Percentiles rank a stretch among this genome's conserved stretches.
phyloP scores from a whole-genome alignment of 2,113 vertebrate genomes.

The Dicentrarchus labrax region DNA sequence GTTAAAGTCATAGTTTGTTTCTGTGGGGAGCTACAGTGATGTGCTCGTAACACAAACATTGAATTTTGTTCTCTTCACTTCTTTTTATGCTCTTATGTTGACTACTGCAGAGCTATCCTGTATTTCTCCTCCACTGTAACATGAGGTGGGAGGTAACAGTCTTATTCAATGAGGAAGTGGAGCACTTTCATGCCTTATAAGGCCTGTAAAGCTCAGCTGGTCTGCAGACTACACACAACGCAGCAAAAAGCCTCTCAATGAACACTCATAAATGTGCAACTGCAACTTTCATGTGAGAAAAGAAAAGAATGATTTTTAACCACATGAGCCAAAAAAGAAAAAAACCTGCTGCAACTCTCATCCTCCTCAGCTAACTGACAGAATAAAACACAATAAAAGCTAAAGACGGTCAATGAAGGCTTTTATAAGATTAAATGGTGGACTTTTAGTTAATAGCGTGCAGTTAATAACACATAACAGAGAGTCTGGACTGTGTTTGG shows the following conservation, averaged over 20 bases:
- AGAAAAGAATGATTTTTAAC: not conserved
- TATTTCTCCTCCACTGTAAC: not conserved
- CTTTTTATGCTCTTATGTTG: not conserved
- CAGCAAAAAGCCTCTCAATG: not conserved
- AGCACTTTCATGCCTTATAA: slow-evolving; percentile 56
- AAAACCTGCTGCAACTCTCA: not conserved
- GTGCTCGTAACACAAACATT: too few species aligned
- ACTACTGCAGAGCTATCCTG: too few species aligned
- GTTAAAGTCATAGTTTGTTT: too few species aligned
- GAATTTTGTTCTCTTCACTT: too few species aligned
- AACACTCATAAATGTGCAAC: too few species aligned
- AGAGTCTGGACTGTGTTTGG: not conserved
- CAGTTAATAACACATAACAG: not conserved
- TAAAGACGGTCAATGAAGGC: not conserved
- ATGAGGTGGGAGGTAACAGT: slow-evolving; percentile 14
- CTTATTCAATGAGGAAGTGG: slow-evolving; percentile 58
- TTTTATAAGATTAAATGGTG: not conserved
- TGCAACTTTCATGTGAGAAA: too few species aligned
- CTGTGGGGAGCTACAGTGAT: too few species aligned
- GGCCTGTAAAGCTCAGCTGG: slow-evolving; percentile 10
- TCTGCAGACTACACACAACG: not conserved
- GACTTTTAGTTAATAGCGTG: not conserved
- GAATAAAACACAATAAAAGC: not conserved
- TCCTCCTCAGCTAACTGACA: not conserved
- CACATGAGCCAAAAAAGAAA: not conserved